Evolutionary conservation across 2,888 invertebrate genomes (phyloP), one percentile per base, ranked within the genome.

Genomic region (Tenthredo scrophulariae): DNA sequence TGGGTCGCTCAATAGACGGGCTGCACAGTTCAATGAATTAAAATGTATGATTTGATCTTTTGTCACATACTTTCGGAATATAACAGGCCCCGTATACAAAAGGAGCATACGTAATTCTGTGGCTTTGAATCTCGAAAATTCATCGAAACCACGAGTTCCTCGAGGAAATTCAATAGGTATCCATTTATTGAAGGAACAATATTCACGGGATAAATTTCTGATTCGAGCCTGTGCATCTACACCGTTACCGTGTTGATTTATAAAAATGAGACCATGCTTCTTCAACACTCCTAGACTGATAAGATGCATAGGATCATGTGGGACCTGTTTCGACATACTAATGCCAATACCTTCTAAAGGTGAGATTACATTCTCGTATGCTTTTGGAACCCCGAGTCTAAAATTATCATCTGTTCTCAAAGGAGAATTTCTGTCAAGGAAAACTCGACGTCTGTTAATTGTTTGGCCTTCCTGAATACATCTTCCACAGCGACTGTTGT

Each of bases 51-150:
- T 88, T 33, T 86, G 33, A 29, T 80, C 70, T 82, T 65, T 54
- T 18, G 86, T 74, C 26, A 90, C 77, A 67, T 85, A 54, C 2
- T 80, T 77, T 85, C 85, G 85, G 3, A 91, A 85, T 65, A 88
- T 86, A 15, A 91, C 80, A 18, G 89, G 89, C 6, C 89, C 90
- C 33, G 87, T 87, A 84, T 91, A 90, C 22, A 58, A 58, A 37
- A 91, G 84, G 1, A 90, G 67, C 84, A 91, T 87, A 15, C 86
- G 86, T 33, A 88, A 89, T 85, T 91, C 91, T 7, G 90, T 89
- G 22, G 89, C 90, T 84, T 91, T 91, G 88, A 89, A 91, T n/a
- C 88, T 77, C 6, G 88, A 87, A 6, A 89, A 67, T 62, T 90
- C 87, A 74, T 37, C 75, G 0, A 91, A 80, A 7, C 87, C 29